A percentile compares a stretch with the other conserved stretches of the same genome.
phyloP scores from a whole-genome alignment of 2,797 vertebrate species.

The Rallus crepitans region DNA sequence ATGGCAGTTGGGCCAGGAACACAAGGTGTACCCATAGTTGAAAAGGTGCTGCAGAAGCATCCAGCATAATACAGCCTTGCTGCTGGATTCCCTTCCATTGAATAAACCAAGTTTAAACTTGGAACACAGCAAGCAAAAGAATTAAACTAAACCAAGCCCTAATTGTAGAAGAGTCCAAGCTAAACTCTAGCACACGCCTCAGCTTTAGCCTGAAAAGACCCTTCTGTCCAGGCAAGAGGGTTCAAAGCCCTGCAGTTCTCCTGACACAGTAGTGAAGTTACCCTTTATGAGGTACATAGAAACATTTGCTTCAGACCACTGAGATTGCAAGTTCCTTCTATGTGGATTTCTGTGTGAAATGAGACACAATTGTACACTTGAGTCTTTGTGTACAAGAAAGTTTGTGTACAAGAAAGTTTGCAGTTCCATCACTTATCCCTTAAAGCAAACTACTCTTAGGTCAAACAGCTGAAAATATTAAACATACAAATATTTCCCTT shows the following conservation, averaged over 20 bases:
- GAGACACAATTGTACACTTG: not conserved
- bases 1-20: not conserved
- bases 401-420: not conserved
- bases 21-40: not conserved
- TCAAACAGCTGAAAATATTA: not conserved
- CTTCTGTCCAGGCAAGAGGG: not conserved
- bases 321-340: not conserved
- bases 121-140: not conserved
- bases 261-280: not conserved
- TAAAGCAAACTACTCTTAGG: not conserved
- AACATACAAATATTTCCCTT: not conserved
- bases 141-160: not conserved
- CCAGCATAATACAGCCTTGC: not conserved
- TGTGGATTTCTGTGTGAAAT: not conserved
- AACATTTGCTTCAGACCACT: not conserved
- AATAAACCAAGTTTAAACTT: not conserved
- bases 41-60: not conserved
- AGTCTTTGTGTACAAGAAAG: not conserved
- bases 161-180: not conserved
- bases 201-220: not conserved
- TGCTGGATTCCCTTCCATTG: not conserved
- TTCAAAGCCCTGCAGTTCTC: not conserved
- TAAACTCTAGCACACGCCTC: not conserved
- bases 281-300: not conserved
- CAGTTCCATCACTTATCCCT: not conserved